phyloP scores from a whole-genome alignment of 2,797 vertebrate species.

The Oophaga sylvatica region DNA sequence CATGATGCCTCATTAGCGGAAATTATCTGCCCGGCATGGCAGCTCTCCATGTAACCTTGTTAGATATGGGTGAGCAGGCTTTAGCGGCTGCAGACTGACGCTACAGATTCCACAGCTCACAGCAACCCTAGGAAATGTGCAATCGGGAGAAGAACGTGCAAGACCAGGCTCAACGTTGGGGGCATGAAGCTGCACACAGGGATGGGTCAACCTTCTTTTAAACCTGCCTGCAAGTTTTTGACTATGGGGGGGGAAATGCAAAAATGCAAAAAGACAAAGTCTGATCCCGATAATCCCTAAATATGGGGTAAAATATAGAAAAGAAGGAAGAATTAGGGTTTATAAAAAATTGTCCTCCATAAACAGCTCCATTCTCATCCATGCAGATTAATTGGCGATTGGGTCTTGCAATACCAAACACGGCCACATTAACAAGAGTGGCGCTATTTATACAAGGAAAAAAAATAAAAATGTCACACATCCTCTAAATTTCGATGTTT shows the following conservation, averaged over 20 bases:
- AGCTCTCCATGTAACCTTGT: slow-evolving; percentile 34
- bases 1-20: slow-evolving; percentile 26
- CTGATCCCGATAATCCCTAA: no score
- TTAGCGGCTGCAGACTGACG: background rate
- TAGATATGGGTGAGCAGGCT: slow-evolving; percentile 1
- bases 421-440: background rate
- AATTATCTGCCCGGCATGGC: slow-evolving; percentile 13
- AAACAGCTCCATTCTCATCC: background rate
- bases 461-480: no score
- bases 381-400: background rate
- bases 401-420: background rate
- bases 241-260: no score
- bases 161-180: background rate
- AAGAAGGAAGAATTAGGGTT: no score
- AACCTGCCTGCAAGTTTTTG: background rate
- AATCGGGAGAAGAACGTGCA: background rate
- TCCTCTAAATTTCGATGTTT: no score
- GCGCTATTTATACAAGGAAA: background rate
- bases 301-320: no score
- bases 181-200: background rate
- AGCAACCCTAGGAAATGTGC: background rate
- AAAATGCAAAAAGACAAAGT: no score
- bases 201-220: background rate
- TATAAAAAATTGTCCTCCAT: no score
- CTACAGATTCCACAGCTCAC: background rate